Percentiles rank a stretch among this genome's conserved stretches.
Conservation (phyloP, 2,113 vertebrate species). For the Centrocercus urophasianus region DNA sequence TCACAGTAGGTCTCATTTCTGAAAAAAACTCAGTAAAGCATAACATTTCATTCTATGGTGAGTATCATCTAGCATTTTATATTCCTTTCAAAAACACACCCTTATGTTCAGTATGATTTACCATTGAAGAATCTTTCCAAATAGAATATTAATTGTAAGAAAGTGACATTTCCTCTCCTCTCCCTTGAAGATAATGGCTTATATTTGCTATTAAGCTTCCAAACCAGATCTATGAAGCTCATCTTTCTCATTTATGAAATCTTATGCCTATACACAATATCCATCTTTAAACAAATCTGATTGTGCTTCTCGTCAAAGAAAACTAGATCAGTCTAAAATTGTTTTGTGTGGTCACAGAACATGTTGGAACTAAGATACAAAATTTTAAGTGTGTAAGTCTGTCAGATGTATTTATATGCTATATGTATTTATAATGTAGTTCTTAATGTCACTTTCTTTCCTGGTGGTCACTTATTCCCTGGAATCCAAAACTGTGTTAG, state of each 20-base stretch:
- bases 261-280: neutral
- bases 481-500: neutral
- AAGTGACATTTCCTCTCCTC: neutral
- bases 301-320: neutral
- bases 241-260: neutral
- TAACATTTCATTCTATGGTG: neutral
- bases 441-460: neutral
- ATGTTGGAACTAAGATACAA: neutral
- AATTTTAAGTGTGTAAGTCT: neutral
- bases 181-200: neutral
- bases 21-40: neutral
- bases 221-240: neutral
- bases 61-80: neutral
- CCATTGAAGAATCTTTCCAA: neutral
- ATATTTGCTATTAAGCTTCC: neutral
- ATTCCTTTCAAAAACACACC: neutral
- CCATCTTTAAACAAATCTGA: neutral
- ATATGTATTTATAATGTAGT: neutral
- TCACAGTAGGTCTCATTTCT: neutral
- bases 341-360: neutral
- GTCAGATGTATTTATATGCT: neutral
- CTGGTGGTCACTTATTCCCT: neutral
- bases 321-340: neutral
- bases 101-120: neutral
- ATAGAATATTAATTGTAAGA: neutral